Evolutionary conservation across 1,140 invertebrate species (phyloP).

Genomic region (Brachionus manjavacas): DNA sequence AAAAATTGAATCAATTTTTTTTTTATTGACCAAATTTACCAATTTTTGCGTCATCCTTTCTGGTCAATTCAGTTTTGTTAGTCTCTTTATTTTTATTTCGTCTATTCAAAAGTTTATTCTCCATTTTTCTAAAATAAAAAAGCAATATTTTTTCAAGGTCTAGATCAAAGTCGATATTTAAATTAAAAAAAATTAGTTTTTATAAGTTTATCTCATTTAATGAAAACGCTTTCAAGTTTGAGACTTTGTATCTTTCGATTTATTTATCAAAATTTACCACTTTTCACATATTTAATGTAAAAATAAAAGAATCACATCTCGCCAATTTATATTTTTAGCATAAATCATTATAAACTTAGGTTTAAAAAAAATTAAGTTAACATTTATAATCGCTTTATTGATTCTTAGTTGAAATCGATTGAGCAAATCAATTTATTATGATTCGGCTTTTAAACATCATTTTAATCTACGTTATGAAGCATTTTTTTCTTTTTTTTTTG

Average conservation of each 20-base stretch:
- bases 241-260: neutral
- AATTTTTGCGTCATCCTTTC: neutral
- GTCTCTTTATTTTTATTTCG: neutral
- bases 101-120: neutral
- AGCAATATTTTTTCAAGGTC: neutral
- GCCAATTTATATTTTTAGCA: neutral
- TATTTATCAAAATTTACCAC: neutral
- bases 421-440: neutral
- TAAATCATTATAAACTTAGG: neutral
- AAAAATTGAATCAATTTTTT: neutral
- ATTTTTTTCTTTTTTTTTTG: too few species aligned
- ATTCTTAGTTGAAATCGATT: too few species aligned
- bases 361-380: conserved; percentile 18
- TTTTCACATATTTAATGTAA: neutral
- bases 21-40: neutral
- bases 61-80: neutral
- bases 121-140: neutral
- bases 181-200: neutral
- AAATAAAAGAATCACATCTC: neutral
- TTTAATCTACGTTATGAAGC: too few species aligned
- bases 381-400: neutral
- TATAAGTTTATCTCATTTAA: neutral
- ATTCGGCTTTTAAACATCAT: neutral
- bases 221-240: neutral
- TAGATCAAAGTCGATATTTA: neutral